These are phyloP conservation scores for Drosophila aldrichi DNA, from an alignment of 2,888 invertebrate genomes.

Conservation along the genomic window DNA sequence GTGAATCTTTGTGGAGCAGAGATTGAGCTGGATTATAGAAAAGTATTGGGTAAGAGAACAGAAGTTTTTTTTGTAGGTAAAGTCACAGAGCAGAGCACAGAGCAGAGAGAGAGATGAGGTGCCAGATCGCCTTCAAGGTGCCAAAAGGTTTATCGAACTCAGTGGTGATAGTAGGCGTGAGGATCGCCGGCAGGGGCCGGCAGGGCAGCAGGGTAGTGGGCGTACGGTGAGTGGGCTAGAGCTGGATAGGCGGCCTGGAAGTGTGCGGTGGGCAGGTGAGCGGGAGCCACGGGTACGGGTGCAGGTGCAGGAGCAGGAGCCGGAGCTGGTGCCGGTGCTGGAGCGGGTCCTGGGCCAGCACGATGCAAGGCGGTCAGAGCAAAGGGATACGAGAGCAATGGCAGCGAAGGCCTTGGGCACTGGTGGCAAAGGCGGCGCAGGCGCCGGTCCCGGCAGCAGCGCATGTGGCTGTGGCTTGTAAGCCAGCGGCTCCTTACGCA, in stretches of 20 bases:
- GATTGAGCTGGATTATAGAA: constrained; percentile 25
- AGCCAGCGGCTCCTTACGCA: constrained; percentile 83
- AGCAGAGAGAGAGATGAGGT: constrained; percentile 3
- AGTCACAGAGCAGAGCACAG: constrained; percentile 24
- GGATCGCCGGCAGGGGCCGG: constrained; percentile 65
- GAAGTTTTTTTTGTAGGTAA: background rate
- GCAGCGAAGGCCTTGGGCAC: constrained; percentile 63
- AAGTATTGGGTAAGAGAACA: constrained; percentile 8
- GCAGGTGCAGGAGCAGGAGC: constrained; percentile 65
- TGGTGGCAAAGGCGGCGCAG: constrained; percentile 74
- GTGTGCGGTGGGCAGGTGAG: constrained; percentile 64
- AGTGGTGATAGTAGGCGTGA: constrained; percentile 78
- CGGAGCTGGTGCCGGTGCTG: constrained; percentile 46
- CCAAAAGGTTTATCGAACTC: constrained; percentile 27
- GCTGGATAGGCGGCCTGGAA: constrained; percentile 82
- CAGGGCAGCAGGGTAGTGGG: constrained; percentile 63
- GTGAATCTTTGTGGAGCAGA: constrained; percentile 24
- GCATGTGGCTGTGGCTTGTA: constrained; percentile 73
- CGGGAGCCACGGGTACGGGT: constrained; percentile 45
- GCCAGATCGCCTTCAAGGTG: constrained; percentile 48
- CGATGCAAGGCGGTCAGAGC: constrained; percentile 53
- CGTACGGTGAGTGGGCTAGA: constrained; percentile 76
- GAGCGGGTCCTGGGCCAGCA: constrained; percentile 49
- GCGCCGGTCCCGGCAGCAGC: constrained; percentile 50
- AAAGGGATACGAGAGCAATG: constrained; percentile 61